phyloP scores from a whole-genome alignment of 2,113 vertebrate species.

The Tupaia chinensis region DNA sequence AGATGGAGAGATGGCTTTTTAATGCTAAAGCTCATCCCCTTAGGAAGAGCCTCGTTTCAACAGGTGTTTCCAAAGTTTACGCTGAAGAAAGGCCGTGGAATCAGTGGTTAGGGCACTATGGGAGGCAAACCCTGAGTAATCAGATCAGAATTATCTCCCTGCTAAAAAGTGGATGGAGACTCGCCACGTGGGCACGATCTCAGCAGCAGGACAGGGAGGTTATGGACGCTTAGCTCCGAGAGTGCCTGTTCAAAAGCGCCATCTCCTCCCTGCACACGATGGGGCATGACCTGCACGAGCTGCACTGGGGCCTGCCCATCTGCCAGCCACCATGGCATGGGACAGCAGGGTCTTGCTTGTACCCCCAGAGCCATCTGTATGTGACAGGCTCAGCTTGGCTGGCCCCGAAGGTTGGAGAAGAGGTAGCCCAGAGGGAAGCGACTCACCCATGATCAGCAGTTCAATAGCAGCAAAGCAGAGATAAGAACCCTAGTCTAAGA shows the following conservation, averaged over 20 bases:
- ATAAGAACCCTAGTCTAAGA: neutral
- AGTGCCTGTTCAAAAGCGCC: neutral
- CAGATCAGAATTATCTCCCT: conserved; percentile 72
- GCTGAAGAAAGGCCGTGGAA: conserved; percentile 70
- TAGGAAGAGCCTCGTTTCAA: neutral
- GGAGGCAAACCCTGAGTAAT: conserved; percentile 66
- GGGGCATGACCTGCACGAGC: accelerated
- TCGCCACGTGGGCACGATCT: neutral
- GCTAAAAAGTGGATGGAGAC: conserved; percentile 70
- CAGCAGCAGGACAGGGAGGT: neutral
- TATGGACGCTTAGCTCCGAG: accelerated
- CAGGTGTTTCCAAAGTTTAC: conserved; percentile 59
- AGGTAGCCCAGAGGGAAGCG: neutral
- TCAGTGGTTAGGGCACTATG: conserved; percentile 65
- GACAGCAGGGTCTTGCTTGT: neutral
- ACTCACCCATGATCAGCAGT: neutral
- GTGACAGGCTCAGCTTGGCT: neutral
- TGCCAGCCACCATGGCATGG: accelerated
- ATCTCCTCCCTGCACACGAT: neutral
- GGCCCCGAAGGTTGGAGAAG: neutral
- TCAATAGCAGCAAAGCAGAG: no score
- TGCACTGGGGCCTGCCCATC: neutral
- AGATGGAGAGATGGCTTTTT: neutral
- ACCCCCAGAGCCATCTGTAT: neutral
- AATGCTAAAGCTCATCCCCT: neutral